phyloP scores from a whole-genome alignment of 2,113 vertebrate species.

The Cisticola juncidis region DNA sequence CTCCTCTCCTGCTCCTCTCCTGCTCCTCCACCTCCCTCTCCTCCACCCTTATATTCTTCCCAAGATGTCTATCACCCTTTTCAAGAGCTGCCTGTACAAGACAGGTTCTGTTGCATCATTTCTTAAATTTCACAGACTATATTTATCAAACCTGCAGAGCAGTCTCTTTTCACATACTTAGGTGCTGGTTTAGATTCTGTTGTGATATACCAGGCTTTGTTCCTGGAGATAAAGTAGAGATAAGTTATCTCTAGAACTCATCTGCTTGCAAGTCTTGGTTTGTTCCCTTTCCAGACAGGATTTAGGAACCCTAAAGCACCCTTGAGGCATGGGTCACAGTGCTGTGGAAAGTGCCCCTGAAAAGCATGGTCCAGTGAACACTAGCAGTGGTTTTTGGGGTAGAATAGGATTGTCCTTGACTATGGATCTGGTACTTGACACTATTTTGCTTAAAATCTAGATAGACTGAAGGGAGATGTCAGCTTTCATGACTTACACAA shows the following conservation, averaged over 20 bases:
- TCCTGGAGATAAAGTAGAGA: not conserved
- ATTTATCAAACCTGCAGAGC: not conserved
- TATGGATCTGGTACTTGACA: not conserved
- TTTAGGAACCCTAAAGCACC: not conserved
- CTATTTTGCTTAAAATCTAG: not conserved
- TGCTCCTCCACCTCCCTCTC: not conserved
- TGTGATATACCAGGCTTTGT: not conserved
- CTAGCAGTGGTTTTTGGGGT: not conserved
- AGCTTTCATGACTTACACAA: not conserved
- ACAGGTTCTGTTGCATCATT: not conserved
- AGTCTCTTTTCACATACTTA: not conserved
- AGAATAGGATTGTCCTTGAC: not conserved
- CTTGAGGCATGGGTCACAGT: not conserved
- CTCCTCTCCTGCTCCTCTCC: too few relatives aligned
- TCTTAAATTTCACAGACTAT: not conserved
- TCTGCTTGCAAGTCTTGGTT: not conserved
- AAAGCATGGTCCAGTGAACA: not conserved
- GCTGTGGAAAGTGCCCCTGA: not conserved
- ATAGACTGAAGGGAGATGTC: not conserved
- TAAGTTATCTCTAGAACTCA: not conserved
- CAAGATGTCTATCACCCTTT: slow-evolving; percentile 16
- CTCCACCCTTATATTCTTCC: not conserved
- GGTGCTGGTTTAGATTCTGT: not conserved
- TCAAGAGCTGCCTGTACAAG: not conserved
- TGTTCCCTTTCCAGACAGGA: not conserved